phyloP scores from a whole-genome alignment of 2,797 vertebrate species.

The Gymnodraco acuticeps region DNA sequence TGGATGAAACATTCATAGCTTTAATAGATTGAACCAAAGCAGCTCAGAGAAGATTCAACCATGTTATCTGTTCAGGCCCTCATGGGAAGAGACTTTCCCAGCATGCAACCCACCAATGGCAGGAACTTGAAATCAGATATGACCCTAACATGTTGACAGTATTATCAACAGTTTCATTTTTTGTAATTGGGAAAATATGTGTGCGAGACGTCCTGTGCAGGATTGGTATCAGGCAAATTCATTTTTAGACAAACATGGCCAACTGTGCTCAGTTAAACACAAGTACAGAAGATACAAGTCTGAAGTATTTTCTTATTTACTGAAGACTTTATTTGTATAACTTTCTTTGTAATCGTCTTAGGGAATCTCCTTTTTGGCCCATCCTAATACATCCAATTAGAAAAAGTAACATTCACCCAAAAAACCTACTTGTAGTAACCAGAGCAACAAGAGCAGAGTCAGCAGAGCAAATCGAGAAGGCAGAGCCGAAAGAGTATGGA shows the following conservation, averaged over 20 bases:
- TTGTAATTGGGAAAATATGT: not conserved
- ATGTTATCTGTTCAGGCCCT: not conserved
- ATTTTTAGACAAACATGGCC: not conserved
- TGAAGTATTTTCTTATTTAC: not conserved
- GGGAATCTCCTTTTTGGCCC: too few species aligned
- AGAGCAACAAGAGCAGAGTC: not conserved
- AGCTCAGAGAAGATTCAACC: constrained; percentile 42
- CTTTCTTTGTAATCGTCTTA: not conserved
- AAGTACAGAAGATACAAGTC: not conserved
- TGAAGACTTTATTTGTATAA: not conserved
- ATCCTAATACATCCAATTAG: not conserved
- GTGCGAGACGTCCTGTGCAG: not conserved
- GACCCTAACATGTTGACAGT: not conserved
- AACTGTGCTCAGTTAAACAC: not conserved
- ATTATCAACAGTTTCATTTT: not conserved
- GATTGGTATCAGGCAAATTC: not conserved
- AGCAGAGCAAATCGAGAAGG: constrained; percentile 29
- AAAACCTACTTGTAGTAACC: not conserved
- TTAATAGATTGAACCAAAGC: constrained; percentile 21
- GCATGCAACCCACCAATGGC: not conserved
- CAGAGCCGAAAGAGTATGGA: constrained; percentile 15
- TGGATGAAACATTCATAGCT: constrained; percentile 38
- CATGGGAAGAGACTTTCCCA: not conserved
- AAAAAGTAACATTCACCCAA: not conserved
- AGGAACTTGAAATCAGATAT: not conserved